Evolutionary conservation across 2,113 vertebrate genomes (phyloP).

Genomic region (Cichladusa arquata): DNA sequence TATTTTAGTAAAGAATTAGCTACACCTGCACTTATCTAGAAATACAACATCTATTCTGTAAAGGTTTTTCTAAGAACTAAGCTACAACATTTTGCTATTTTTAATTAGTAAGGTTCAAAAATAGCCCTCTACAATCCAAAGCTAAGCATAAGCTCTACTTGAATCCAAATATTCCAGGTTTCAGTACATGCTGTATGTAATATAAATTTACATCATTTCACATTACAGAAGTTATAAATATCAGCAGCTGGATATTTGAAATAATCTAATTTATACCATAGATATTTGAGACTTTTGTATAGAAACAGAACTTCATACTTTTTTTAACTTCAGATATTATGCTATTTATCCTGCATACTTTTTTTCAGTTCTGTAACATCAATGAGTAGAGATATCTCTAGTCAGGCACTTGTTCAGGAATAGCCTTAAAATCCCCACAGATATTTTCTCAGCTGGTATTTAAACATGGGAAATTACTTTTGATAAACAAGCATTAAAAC

Average conservation of each 20-base stretch:
- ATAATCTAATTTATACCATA: background rate
- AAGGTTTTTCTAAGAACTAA: background rate
- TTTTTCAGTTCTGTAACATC: background rate
- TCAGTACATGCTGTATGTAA: background rate
- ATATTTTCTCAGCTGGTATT: background rate
- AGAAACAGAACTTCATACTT: background rate
- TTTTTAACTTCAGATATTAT: background rate
- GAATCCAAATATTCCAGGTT: background rate
- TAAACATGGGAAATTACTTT: background rate
- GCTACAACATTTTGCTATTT: background rate
- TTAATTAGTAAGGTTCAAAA: background rate
- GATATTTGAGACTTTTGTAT: background rate
- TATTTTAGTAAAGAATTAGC: background rate
- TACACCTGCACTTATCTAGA: background rate
- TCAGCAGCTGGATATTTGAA: background rate
- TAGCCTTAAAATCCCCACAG: background rate
- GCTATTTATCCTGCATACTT: background rate
- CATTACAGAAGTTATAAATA: background rate
- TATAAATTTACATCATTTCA: background rate
- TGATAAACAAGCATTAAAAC: background rate
- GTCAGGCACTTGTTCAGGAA: background rate
- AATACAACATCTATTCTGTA: background rate
- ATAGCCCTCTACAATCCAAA: background rate
- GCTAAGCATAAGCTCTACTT: background rate
- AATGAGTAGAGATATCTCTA: background rate